Percentiles rank a stretch among this genome's conserved stretches.
Conservation (phyloP, 1,140 invertebrate genomes). For the Atta colombica region DNA sequence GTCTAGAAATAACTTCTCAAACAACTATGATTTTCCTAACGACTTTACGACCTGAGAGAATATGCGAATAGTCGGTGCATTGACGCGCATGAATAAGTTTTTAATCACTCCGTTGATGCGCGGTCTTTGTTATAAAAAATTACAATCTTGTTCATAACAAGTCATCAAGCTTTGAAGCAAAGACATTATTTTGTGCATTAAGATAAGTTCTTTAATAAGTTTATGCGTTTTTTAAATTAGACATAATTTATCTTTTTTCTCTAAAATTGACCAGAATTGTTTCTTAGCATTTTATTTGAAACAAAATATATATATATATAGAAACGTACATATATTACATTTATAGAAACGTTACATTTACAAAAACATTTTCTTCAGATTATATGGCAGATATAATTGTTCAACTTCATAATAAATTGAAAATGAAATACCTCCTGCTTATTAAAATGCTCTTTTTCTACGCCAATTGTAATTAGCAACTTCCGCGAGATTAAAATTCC, state of each 20-base stretch:
- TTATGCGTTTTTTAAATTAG: not conserved
- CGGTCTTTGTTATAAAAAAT: conserved; percentile 12
- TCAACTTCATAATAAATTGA: conserved; percentile 14
- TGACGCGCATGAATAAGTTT: conserved; percentile 55
- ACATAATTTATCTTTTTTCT: conserved; percentile 3
- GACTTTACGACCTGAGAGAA: conserved; percentile 25
- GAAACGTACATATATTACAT: not conserved
- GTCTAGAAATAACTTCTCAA: conserved; percentile 66
- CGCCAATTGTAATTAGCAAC: conserved; percentile 37
- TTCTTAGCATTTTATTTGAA: not conserved
- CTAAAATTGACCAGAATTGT: not conserved
- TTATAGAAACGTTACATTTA: not conserved
- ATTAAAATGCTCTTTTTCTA: not conserved
- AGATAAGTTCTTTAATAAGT: not conserved
- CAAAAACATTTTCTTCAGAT: not conserved
- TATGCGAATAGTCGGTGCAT: conserved; percentile 30
- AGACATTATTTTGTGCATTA: conserved; percentile 3
- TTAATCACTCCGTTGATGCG: conserved; percentile 29
- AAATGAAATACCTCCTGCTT: conserved; percentile 31
- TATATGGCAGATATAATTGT: conserved; percentile 5
- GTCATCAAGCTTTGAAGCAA: not conserved
- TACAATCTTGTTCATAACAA: not conserved
- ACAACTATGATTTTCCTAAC: conserved; percentile 62
- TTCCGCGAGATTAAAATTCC: conserved; percentile 65
- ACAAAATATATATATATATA: not conserved